A percentile compares a stretch with the other conserved stretches of the same genome.
These are phyloP conservation scores for Tachypleus tridentatus DNA, from an alignment of 1,140 invertebrate species.

Conservation along the genomic window DNA sequence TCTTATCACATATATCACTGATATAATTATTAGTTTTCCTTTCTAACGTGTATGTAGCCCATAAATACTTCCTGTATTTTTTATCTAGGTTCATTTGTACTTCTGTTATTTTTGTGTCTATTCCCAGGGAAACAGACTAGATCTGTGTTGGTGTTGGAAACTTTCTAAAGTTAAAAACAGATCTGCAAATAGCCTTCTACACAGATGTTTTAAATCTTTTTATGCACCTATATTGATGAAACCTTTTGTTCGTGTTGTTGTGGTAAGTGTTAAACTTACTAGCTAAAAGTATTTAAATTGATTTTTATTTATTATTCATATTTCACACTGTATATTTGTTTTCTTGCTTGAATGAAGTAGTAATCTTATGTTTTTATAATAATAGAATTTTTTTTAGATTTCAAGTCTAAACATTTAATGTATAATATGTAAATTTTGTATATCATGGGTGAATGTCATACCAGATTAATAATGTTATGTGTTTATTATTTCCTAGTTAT, in stretches of 20 bases:
- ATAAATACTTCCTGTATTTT: too few relatives aligned
- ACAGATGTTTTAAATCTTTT: constrained; percentile 66
- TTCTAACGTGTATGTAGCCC: too few relatives aligned
- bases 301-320: too few relatives aligned
- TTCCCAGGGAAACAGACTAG: constrained; percentile 48
- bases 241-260: constrained; percentile 21
- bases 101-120: too few relatives aligned
- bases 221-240: constrained; percentile 75
- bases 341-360: not conserved
- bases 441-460: too few relatives aligned
- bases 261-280: constrained; percentile 39
- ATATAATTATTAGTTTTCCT: too few relatives aligned
- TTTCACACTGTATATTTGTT: not conserved
- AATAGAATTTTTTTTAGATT: too few relatives aligned
- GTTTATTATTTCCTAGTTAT: constrained; percentile 25
- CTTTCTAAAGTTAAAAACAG: constrained; percentile 38
- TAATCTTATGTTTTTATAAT: not conserved
- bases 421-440: too few relatives aligned
- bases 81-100: too few relatives aligned
- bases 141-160: constrained; percentile 60
- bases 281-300: too few relatives aligned
- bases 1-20: too few relatives aligned
- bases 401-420: too few relatives aligned
- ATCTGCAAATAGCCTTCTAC: constrained; percentile 56
- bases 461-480: constrained; percentile 4